Conservation (phyloP, 2,888 invertebrate genomes). For the Zelleria hepariella region DNA sequence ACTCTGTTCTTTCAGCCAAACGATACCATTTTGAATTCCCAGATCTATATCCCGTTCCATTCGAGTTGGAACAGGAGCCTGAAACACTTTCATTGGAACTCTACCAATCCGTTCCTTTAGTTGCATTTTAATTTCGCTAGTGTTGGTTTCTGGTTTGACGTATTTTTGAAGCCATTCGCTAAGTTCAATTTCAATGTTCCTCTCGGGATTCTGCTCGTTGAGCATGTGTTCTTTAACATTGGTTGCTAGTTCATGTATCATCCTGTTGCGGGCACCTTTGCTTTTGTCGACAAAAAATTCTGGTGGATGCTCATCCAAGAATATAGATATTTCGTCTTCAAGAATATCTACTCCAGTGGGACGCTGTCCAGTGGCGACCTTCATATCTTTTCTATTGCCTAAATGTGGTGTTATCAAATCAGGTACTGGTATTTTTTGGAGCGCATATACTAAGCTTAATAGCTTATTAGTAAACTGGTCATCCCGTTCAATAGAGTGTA, state of each 20-base stretch:
- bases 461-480: neutral
- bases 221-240: neutral
- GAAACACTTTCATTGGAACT: neutral
- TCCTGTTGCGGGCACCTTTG: slow-evolving; percentile 15
- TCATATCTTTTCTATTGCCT: neutral
- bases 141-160: neutral
- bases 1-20: neutral
- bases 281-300: slow-evolving; percentile 23
- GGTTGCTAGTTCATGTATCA: neutral
- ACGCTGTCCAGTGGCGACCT: neutral
- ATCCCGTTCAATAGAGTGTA: neutral
- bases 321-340: slow-evolving; percentile 40
- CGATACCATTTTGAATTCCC: neutral
- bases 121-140: neutral
- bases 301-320: slow-evolving; percentile 37
- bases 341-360: slow-evolving; percentile 23
- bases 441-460: neutral
- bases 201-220: slow-evolving; percentile 19
- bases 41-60: neutral
- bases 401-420: neutral
- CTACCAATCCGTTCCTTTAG: neutral
- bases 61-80: neutral
- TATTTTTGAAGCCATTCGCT: slow-evolving; percentile 27
- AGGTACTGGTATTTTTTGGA: neutral
- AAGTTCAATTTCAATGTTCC: slow-evolving; percentile 35